Conservation (phyloP, 2,113 vertebrate species). For the Grammomys surdaster region DNA sequence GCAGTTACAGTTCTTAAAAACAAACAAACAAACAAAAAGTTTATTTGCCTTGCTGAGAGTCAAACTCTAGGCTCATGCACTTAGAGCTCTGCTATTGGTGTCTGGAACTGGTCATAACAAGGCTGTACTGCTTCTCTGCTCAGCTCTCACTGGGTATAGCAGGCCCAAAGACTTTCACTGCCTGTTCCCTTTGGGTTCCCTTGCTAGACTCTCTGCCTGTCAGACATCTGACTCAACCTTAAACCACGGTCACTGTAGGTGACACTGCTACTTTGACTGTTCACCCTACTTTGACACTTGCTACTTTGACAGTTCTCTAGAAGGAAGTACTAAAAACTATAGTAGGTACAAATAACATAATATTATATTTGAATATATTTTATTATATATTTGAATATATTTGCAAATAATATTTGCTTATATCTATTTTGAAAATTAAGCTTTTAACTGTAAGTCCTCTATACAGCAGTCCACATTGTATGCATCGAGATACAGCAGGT, state of each 20-base stretch:
- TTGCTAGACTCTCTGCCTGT: background rate
- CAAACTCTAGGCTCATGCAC: background rate
- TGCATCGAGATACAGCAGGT: background rate
- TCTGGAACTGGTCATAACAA: background rate
- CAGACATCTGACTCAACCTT: background rate
- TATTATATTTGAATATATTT: no score
- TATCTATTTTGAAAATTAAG: constrained; percentile 20
- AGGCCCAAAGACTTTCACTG: background rate
- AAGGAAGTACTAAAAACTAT: background rate
- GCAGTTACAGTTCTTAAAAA: background rate
- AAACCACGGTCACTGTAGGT: background rate
- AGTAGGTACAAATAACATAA: background rate
- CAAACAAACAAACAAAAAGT: background rate
- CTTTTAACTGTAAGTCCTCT: background rate
- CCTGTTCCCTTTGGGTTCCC: background rate
- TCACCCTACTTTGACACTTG: background rate
- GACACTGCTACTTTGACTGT: background rate
- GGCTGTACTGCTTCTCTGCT: background rate
- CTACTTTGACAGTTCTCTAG: background rate
- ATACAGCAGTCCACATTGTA: background rate
- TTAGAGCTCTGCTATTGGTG: background rate
- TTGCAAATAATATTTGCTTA: background rate
- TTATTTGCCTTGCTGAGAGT: background rate
- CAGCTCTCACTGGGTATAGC: background rate
- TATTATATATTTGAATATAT: no score